Base-by-base conservation (phyloP, 1,140 invertebrate species). In the Steinernema feltiae region DNA sequence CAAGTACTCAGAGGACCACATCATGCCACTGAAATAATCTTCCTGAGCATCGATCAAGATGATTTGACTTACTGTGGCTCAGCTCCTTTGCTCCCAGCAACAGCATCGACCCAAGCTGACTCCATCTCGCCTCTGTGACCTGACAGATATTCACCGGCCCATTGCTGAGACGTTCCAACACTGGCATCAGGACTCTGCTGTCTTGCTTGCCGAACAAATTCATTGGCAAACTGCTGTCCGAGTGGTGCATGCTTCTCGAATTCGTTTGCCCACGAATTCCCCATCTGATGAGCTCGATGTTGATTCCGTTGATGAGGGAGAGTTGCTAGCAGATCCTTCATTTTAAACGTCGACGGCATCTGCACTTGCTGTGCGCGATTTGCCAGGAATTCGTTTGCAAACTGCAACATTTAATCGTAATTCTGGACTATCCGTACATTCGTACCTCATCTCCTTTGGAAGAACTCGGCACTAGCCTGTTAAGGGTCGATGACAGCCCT, bases 181-280 rank as follows among this genome's bases (percentile, higher is more conserved):
- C 53, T 63, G 2, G 53, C 12, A 7, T 63, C 53, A 15, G 12
- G 72, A 71, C 32, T 30, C 30, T 63, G 0, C 29, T 75, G 63
- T 71, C 32, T 79, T 29, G 18, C 46, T 70, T 35, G 53, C 53
- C 41, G 31, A 0, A 79, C 46, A 41, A 71, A 79, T 24, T 79
- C 78, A 74, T 78, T 70, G 15, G 78, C 78, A 32, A 79, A 75
- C 48, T 78, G 72, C 21, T 79, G 71, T 2, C 75, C 78, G 2
- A 74, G 24, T 7, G 15, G 53, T 15, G 53, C 53, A 63, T 63
- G 7, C 24, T 63, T 63, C 7, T 7, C 7, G 53, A n/a, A 63
- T 27, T 63, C 53, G 53, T 63, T 63, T 3, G 53, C 53, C 53
- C 53, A 63, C 24, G 53, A 63, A 21, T 63, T 63, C 24, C 53